Percentiles rank a stretch among this genome's conserved stretches.
Conservation (phyloP, 2,113 vertebrate species). For the Trochalopteron elliotii region DNA sequence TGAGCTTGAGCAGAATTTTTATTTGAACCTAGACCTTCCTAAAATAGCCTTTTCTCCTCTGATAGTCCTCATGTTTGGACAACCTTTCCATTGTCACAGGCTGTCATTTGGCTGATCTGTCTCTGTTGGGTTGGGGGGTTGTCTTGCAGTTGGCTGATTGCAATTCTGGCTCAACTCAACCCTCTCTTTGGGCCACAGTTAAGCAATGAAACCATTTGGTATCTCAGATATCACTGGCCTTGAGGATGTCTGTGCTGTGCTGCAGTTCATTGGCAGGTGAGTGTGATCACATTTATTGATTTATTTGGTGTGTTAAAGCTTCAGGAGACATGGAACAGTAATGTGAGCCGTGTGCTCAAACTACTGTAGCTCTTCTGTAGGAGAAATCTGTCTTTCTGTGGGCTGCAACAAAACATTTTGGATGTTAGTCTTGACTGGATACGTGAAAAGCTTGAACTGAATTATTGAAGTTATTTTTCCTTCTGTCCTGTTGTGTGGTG, state of each 20-base stretch:
- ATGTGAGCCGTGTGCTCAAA: not conserved
- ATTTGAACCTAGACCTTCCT: not conserved
- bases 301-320: not conserved
- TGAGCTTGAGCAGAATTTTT: not conserved
- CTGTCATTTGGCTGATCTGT: constrained; percentile 10
- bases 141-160: constrained; percentile 92
- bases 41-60: not conserved
- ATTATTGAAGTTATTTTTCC: not conserved
- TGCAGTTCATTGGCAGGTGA: constrained; percentile 46
- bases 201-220: constrained; percentile 87
- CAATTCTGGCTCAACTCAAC: constrained; percentile 94
- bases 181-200: constrained; percentile 91
- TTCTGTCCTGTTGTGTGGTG: not conserved
- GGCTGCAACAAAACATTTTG: not conserved
- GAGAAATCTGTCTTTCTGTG: not conserved
- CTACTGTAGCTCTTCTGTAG: not conserved
- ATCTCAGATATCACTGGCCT: constrained; percentile 86
- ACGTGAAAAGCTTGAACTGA: not conserved
- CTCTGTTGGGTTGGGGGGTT: constrained; percentile 39
- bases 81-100: not conserved
- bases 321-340: not conserved
- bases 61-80: not conserved
- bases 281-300: not conserved
- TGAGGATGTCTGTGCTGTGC: constrained; percentile 59
- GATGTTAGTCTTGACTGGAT: not conserved